Evolutionary conservation across 1,140 invertebrate genomes (phyloP), one percentile per base, ranked within the genome.

Genomic region (Hirudo medicinalis): DNA sequence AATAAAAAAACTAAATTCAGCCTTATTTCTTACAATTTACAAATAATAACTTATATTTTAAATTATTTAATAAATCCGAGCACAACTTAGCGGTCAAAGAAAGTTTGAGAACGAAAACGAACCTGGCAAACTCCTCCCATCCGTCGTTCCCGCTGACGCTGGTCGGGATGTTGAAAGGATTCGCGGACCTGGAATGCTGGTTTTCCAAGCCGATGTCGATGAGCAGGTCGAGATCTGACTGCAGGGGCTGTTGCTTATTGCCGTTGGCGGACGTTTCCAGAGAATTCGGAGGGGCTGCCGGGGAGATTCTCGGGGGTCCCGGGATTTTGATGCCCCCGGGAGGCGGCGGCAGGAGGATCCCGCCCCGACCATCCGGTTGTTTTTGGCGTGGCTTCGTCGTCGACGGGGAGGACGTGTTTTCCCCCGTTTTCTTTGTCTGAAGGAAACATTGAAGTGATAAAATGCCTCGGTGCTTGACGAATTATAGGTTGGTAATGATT

Each of bases 311-410:
- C 32, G 89, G 84, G 68, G 87, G 87, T 72, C 87, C 86, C 29
- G 87, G 84, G 57, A 88, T 84, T 79, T 87, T 88, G 2, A 86
- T 80, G 63, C 86, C 88, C 27, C 90, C 89, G 40, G 91, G 90
- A 43, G 91, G 91, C 60, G 92, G 92, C 72, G 91, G 91, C 43
- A 92, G 84, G 71, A 91, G 85, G 49, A 80, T 75, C 27, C 87
- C 84, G 13, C 80, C 72, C 32, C 77, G 78, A 29, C 87, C 87
- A 57, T 81, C 78, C 25, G 78, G 78, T 20, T 72, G 71, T 78
- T 87, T 86, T 75, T 87, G 79, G 80, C 87, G 76, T 32, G 79
- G 72, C 36, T 72, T 75, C 32, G 76, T 63, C 5, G 72, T 20
- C 20, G 71, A 15, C 40, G 71, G n/a, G 8, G 83, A 76, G 69